Evolutionary conservation across 2,797 vertebrate species (phyloP).

Genomic region (Oreortyx pictus): DNA sequence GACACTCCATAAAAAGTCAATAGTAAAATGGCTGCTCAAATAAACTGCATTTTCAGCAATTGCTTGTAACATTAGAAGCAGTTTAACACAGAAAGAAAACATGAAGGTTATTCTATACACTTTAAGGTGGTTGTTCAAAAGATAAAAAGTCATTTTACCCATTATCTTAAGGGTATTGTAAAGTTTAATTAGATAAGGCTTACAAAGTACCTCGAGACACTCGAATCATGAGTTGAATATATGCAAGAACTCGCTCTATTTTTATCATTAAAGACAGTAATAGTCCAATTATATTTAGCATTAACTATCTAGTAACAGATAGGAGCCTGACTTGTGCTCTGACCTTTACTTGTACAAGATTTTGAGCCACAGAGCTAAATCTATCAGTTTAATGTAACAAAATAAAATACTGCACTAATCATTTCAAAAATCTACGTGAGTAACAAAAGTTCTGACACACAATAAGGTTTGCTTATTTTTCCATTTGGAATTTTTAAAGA

Average conservation of each 20-base stretch:
- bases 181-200: constrained; percentile 25
- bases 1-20: background rate
- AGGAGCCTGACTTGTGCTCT: background rate
- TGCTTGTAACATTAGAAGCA: background rate
- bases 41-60: background rate
- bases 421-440: background rate
- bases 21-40: background rate
- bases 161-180: background rate
- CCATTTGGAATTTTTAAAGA: accelerated
- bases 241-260: background rate
- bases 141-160: background rate
- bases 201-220: background rate
- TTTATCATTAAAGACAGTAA: background rate
- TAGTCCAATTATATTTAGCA: background rate
- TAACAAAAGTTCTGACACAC: background rate
- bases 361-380: background rate
- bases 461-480: background rate
- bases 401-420: background rate
- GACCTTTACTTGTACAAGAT: background rate
- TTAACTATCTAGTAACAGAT: background rate
- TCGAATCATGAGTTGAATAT: background rate
- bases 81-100: background rate
- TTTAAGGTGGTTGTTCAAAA: background rate
- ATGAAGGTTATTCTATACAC: background rate
- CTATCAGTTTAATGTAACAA: background rate